A percentile compares a stretch with the other conserved stretches of the same genome.
These are phyloP conservation scores for Dinoponera quadriceps DNA, from an alignment of 1,140 invertebrate genomes.

Conservation along the genomic window DNA sequence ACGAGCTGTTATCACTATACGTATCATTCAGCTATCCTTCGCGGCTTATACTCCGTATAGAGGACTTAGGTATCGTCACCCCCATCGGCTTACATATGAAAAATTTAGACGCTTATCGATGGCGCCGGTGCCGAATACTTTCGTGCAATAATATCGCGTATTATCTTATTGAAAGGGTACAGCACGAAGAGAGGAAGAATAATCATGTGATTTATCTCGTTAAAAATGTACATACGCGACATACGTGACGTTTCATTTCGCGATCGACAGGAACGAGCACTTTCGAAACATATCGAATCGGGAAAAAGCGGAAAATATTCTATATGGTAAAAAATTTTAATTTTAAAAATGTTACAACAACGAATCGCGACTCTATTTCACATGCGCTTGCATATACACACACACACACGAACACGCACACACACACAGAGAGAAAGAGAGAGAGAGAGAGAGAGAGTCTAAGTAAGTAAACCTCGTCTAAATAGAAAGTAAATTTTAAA, in stretches of 20 bases:
- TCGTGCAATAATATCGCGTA: constrained; percentile 3
- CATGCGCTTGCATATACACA: too few species aligned
- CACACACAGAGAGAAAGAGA: too few species aligned
- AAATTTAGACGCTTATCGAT: constrained; percentile 54
- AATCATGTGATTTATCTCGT: constrained; percentile 17
- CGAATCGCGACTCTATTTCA: neutral
- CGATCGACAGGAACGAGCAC: neutral
- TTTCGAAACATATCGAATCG: neutral
- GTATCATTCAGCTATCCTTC: constrained; percentile 65
- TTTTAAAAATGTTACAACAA: neutral
- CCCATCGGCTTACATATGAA: constrained; percentile 35
- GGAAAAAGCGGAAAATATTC: neutral
- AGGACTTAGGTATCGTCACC: constrained; percentile 33
- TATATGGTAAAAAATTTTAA: neutral
- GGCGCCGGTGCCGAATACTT: neutral
- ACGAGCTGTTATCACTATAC: constrained; percentile 64
- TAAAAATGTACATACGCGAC: neutral
- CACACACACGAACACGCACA: too few species aligned
- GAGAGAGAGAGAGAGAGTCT: neutral
- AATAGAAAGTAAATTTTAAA: neutral
- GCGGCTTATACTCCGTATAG: constrained; percentile 38
- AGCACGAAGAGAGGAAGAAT: neutral
- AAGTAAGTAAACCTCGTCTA: neutral
- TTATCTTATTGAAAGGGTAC: neutral
- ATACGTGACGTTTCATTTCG: too few species aligned